Evolutionary conservation across 2,888 invertebrate species (phyloP).

Genomic region (Rhorus exstirpatorius): DNA sequence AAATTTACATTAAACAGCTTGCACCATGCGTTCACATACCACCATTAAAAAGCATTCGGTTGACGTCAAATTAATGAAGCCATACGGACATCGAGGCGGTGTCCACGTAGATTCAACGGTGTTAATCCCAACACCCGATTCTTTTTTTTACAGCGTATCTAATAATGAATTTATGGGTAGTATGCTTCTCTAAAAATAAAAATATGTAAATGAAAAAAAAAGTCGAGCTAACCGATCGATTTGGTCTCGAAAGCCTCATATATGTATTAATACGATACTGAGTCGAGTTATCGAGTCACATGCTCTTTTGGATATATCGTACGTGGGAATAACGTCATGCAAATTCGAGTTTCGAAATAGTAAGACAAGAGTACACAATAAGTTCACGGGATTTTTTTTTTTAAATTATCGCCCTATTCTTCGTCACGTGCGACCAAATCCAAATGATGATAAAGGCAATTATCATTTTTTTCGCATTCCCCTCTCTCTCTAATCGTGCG

Average conservation of each 20-base stretch:
- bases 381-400: background rate
- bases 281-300: background rate
- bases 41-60: too few relatives aligned
- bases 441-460: slow-evolving; percentile 18
- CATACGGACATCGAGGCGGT: too few relatives aligned
- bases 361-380: background rate
- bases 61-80: too few relatives aligned
- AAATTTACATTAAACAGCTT: too few relatives aligned
- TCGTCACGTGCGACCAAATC: slow-evolving; percentile 6
- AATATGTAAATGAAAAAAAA: too few relatives aligned
- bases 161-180: too few relatives aligned
- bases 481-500: slow-evolving; percentile 3
- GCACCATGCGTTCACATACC: too few relatives aligned
- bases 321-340: slow-evolving; percentile 1
- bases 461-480: slow-evolving; percentile 20
- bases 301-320: background rate
- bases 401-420: background rate
- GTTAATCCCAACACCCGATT: too few relatives aligned
- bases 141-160: too few relatives aligned
- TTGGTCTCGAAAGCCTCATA: background rate
- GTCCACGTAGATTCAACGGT: too few relatives aligned
- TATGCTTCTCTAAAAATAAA: too few relatives aligned
- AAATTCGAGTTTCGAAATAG: background rate
- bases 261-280: background rate
- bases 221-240: too few relatives aligned